Evolutionary conservation across 2,113 vertebrate species (phyloP).

Genomic region (Chaetodon trifascialis): DNA sequence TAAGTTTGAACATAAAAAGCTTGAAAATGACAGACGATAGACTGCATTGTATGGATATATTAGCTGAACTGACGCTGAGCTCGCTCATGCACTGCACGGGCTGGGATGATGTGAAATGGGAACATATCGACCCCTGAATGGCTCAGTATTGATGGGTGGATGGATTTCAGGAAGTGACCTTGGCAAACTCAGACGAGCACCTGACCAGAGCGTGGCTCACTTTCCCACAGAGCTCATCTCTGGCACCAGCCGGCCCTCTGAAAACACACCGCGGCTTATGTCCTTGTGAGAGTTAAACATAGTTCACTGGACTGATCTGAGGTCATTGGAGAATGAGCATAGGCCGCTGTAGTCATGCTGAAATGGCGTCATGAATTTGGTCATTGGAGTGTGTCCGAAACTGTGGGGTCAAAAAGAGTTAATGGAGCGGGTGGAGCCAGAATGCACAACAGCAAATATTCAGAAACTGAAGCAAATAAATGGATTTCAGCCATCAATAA

Average conservation of each 20-base stretch:
- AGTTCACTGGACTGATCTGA: conserved; percentile 3
- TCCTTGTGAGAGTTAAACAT: conserved; percentile 38
- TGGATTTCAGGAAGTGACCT: conserved; percentile 83
- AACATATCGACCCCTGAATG: conserved; percentile 72
- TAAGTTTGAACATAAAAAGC: background rate
- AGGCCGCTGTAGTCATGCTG: background rate
- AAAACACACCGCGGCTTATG: conserved; percentile 21
- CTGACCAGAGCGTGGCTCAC: conserved; percentile 62
- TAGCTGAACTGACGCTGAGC: conserved; percentile 7
- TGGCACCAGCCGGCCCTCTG: conserved; percentile 61
- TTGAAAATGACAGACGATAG: background rate
- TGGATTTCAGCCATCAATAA: too few relatives aligned
- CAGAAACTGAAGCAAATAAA: too few relatives aligned
- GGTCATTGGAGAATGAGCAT: conserved; percentile 20
- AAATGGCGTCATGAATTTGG: background rate
- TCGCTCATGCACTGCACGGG: conserved; percentile 26
- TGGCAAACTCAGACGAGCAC: conserved; percentile 67
- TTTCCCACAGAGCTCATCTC: conserved; percentile 67
- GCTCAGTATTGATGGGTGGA: conserved; percentile 67
- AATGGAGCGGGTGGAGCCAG: background rate
- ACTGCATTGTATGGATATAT: background rate
- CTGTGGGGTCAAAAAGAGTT: background rate
- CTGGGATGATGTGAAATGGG: conserved; percentile 55
- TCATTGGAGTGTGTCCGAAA: conserved; percentile 8
- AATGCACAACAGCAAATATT: too few relatives aligned